phyloP scores from a whole-genome alignment of 2,113 vertebrate genomes.

The Ellobius talpinus region DNA sequence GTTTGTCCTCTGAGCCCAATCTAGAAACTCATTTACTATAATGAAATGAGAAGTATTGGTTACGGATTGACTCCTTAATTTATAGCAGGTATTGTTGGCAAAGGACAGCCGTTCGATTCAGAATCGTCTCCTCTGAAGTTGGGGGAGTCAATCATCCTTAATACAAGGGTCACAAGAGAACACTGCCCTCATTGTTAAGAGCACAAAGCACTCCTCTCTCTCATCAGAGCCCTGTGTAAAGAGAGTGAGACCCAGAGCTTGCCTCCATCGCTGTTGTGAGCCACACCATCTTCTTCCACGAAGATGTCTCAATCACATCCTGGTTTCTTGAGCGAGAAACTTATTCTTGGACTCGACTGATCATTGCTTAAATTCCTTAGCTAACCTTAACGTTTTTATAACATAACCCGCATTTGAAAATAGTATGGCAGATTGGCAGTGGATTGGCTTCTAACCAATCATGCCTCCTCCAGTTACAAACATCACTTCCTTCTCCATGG shows the following conservation, averaged over 20 bases:
- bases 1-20: not conserved
- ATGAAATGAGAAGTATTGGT: not conserved
- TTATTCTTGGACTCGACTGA: slow-evolving; percentile 50
- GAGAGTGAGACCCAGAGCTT: slow-evolving; percentile 45
- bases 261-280: not conserved
- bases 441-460: not conserved
- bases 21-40: slow-evolving; percentile 53
- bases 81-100: not conserved
- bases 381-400: slow-evolving; percentile 37
- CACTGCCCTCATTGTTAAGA: not conserved
- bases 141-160: not conserved
- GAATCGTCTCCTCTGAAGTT: not conserved
- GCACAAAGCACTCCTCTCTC: not conserved
- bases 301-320: slow-evolving; percentile 59
- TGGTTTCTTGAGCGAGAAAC: slow-evolving; percentile 33
- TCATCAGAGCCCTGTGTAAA: not conserved
- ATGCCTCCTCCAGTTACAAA: not conserved
- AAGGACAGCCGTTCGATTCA: not conserved
- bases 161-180: not conserved
- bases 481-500: not conserved
- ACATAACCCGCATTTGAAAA: slow-evolving; percentile 46
- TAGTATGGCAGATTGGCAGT: not conserved
- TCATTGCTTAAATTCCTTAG: slow-evolving; percentile 48
- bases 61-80: slow-evolving; percentile 44
- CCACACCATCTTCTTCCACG: not conserved